These are phyloP conservation scores for Molossus alvarezi DNA, from an alignment of 2,797 vertebrate species.

Conservation along the genomic window DNA sequence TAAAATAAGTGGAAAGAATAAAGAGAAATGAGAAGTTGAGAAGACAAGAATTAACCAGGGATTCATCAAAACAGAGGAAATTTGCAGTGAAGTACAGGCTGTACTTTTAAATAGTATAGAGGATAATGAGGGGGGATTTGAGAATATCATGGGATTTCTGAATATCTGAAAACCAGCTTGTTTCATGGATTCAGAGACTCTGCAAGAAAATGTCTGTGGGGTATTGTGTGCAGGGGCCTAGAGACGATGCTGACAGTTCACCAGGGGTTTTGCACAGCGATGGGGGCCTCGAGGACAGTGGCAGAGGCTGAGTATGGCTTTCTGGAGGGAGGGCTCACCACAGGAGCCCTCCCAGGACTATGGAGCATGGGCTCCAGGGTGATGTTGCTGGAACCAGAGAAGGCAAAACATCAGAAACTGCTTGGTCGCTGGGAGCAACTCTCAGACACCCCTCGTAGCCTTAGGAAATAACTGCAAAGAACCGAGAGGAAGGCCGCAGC, in stretches of 20 bases:
- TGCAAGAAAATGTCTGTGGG: not conserved
- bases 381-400: not conserved
- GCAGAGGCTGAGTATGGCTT: not conserved
- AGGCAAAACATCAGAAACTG: not conserved
- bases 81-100: not conserved
- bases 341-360: not conserved
- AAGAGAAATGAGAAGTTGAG: not conserved
- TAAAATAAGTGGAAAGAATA: not conserved
- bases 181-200: not conserved
- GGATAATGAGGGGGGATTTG: not conserved
- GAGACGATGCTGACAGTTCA: not conserved
- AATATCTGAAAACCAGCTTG: slow-evolving; percentile 19
- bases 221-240: not conserved
- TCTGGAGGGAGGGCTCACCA: not conserved
- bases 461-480: slow-evolving; percentile 19
- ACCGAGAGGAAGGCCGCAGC: not conserved
- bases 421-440: not conserved
- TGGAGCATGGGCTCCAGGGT: not conserved
- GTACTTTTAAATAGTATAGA: not conserved
- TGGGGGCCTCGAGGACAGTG: not conserved
- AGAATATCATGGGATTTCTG: not conserved
- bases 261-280: not conserved
- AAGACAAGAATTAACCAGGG: not conserved
- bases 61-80: slow-evolving; percentile 6
- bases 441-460: not conserved